These are phyloP conservation scores for Pelecanus crispus DNA, from an alignment of 2,113 vertebrate species.

Conservation along the genomic window DNA sequence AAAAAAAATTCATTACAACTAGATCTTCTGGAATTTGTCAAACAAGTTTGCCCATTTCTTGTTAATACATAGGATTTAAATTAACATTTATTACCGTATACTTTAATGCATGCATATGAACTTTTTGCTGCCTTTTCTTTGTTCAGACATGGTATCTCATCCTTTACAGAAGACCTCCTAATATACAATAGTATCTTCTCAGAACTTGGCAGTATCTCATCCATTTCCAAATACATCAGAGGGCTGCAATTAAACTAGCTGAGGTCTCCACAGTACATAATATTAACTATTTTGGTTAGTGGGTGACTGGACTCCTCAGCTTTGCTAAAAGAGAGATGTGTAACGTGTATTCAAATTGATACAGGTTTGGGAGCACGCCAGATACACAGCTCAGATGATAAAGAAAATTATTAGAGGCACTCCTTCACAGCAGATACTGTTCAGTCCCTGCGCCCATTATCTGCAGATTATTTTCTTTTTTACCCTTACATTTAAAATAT, in stretches of 20 bases:
- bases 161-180: not conserved
- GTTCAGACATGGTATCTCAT: not conserved
- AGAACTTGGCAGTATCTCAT: not conserved
- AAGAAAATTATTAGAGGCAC: not conserved
- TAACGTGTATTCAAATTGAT: fast-evolving
- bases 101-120: not conserved
- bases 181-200: not conserved
- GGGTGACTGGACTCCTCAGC: not conserved
- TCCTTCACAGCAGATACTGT: not conserved
- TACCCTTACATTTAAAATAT: not conserved
- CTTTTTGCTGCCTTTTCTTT: not conserved
- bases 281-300: not conserved
- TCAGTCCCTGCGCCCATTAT: not conserved
- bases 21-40: not conserved
- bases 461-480: not conserved
- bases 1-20: not conserved
- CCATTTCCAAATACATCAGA: not conserved
- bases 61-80: not conserved
- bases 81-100: not conserved
- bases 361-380: not conserved
- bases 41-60: not conserved
- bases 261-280: not conserved
- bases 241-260: not conserved
- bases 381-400: not conserved
- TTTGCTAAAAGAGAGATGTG: not conserved